phyloP scores from a whole-genome alignment of 92 coral and sea anemone species.

The Anthopleura xanthogrammica region DNA sequence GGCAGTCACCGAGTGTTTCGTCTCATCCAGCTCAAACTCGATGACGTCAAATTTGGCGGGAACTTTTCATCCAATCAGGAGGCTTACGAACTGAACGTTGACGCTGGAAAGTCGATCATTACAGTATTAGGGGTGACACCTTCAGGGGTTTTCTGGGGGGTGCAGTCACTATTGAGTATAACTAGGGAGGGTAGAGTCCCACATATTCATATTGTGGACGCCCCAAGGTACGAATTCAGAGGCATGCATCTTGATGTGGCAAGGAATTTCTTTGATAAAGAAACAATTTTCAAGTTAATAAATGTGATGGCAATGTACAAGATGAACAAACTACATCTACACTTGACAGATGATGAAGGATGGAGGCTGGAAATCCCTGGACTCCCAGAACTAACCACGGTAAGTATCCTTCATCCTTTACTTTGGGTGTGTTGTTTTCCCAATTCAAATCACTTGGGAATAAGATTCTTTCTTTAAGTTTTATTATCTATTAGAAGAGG shows the following conservation, averaged over 20 bases:
- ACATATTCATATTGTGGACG: conserved; percentile 44
- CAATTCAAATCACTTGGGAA: too few species aligned
- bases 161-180: conserved; percentile 65
- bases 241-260: conserved; percentile 73
- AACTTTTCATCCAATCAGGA: conserved; percentile 20
- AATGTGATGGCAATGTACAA: conserved; percentile 78
- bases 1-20: conserved; percentile 42
- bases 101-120: conserved; percentile 36
- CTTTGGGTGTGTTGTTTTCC: background rate
- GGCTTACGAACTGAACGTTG: conserved; percentile 37
- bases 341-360: conserved; percentile 80
- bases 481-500: too few species aligned
- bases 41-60: conserved; percentile 21
- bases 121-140: conserved; percentile 46
- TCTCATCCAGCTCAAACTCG: conserved; percentile 35
- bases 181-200: conserved; percentile 37
- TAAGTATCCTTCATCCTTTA: background rate
- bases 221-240: conserved; percentile 68
- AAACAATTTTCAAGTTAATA: conserved; percentile 47
- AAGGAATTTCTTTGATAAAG: conserved; percentile 59
- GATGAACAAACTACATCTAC: conserved; percentile 80
- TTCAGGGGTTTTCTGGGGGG: conserved; percentile 57
- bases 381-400: conserved; percentile 63
- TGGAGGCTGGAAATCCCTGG: conserved; percentile 89
- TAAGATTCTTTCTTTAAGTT: too few species aligned